Evolutionary conservation across 2,797 vertebrate genomes (phyloP), one percentile per base, ranked within the genome.

Genomic region (Craterocephalus amniculus): DNA sequence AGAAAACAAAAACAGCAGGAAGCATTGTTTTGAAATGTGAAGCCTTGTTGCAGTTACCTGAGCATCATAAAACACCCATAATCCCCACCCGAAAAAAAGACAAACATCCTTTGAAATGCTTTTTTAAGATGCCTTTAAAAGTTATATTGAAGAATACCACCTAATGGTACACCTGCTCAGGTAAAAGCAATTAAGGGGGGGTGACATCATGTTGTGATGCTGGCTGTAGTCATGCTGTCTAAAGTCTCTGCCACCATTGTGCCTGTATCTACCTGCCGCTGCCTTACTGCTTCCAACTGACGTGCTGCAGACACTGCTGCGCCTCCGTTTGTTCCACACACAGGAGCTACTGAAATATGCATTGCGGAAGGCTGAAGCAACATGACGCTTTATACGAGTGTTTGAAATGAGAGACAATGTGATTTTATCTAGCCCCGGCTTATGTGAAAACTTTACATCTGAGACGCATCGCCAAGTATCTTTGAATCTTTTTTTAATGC

Each of bases 161-260:
- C 55, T 68, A 40, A 29, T 16, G 56, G 56, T 48, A 76, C 74
- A 77, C 68, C 86, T 83, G 86, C 90, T 88, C 89, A 90, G 89
- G 91, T 89, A 95, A 89, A 81, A 87, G 94, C 95, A 95, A 95
- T 54, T 87, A 93, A 94, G 90, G 77, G 89, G 90, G 78, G 89
- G 84, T 31, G 90, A 86, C 93, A 96, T 93, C 90, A 92, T 89
- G 92, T 88, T 63, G 93, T 91, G 93, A 95, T 92, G 94, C 87
- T 86, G 92, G 79, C 86, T 93, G 95, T 89, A 93, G 93, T 89
- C 95, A 96, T 96, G 96, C 94, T 85, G 81, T 94, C 93, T 89
- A 86, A 89, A 93, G 84, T 95, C 92, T 96, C 96, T 98, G 97
- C 96, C 95, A 89, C 97, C 96, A 98, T 96, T 97, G 97, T 95